phyloP scores from a whole-genome alignment of 2,113 vertebrate species.

The Aplodontia rufa region DNA sequence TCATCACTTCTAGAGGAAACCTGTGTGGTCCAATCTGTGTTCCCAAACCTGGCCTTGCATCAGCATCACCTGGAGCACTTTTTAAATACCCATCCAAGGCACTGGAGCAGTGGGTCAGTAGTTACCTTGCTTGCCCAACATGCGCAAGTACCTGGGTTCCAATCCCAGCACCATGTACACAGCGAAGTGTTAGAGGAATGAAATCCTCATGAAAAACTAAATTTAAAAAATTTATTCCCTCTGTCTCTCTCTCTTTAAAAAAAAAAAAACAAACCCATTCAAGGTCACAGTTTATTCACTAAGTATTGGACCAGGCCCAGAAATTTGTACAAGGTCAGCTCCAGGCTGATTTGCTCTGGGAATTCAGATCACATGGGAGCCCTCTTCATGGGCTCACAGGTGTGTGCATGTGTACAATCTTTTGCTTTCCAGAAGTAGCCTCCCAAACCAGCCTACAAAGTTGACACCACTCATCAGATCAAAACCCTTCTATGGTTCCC shows the following conservation, averaged over 20 bases:
- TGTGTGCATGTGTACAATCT: neutral
- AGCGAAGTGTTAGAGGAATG: too few species aligned
- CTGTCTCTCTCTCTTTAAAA: too few species aligned
- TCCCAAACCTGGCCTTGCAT: neutral
- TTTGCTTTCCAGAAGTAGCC: neutral
- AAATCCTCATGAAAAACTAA: too few species aligned
- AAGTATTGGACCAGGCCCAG: neutral
- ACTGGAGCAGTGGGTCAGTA: too few species aligned
- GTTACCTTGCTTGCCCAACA: too few species aligned
- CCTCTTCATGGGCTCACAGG: neutral
- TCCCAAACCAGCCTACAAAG: neutral
- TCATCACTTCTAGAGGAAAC: neutral
- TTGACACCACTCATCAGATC: neutral
- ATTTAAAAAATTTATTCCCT: too few species aligned
- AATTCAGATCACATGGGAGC: neutral
- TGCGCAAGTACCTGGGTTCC: too few species aligned
- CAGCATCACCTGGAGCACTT: constrained; percentile 3
- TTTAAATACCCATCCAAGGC: neutral
- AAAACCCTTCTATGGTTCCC: neutral
- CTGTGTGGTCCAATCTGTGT: neutral
- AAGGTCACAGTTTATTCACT: neutral
- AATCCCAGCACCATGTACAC: too few species aligned
- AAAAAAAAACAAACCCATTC: too few species aligned
- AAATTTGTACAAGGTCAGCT: neutral
- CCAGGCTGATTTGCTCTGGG: constrained; percentile 3